Conservation (phyloP, 2,113 vertebrate genomes). For the Setophaga petechia region DNA sequence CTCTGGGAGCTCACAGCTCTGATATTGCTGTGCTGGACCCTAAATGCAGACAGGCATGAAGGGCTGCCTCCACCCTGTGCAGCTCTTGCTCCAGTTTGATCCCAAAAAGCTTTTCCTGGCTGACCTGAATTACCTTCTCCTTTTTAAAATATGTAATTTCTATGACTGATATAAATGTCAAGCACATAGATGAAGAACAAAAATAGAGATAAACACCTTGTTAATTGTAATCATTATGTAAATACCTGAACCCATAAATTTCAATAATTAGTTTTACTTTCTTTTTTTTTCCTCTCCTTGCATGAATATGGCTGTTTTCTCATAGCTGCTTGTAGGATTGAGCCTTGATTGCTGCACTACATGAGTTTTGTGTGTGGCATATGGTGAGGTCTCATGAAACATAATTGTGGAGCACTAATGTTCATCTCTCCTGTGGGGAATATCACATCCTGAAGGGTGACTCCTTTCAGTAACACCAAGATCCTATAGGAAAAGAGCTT, state of each 20-base stretch:
- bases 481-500: background rate
- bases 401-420: background rate
- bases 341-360: background rate
- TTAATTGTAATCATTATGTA: background rate
- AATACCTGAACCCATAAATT: background rate
- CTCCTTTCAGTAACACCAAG: background rate
- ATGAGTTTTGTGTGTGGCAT: background rate
- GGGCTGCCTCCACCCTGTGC: fast-evolving
- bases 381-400: background rate
- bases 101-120: background rate
- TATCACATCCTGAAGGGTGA: background rate
- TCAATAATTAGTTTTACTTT: background rate
- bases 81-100: background rate
- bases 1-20: background rate
- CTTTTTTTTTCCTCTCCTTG: background rate
- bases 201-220: background rate
- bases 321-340: background rate
- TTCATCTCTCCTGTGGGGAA: background rate
- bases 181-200: background rate
- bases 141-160: background rate
- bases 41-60: background rate
- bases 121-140: background rate
- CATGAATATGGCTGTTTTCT: background rate
- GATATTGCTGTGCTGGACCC: background rate
- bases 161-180: background rate